A percentile compares a stretch with the other conserved stretches of the same genome.
These are phyloP conservation scores for Nesidiocoris tenuis DNA, from an alignment of 2,888 invertebrate genomes.

Conservation along the genomic window DNA sequence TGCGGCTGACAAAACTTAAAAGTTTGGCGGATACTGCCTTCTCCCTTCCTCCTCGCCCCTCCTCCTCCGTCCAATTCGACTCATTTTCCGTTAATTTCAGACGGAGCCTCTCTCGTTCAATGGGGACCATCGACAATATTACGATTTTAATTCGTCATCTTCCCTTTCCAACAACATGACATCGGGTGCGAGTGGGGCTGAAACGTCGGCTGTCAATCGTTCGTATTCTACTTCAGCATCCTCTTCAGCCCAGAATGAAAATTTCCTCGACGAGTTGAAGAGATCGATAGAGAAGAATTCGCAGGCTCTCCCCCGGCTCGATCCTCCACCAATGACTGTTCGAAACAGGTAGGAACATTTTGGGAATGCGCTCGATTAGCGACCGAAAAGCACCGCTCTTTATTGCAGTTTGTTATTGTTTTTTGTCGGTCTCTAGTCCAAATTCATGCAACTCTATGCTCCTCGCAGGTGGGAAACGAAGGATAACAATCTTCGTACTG, in stretches of 20 bases:
- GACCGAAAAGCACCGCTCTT: no score
- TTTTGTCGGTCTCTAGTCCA: no score
- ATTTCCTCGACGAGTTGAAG: slow-evolving; percentile 24
- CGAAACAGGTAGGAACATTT: slow-evolving; percentile 29
- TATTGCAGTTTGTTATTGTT: no score
- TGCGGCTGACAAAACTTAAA: no score
- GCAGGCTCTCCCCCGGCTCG: slow-evolving; percentile 7
- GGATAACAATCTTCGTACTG: slow-evolving; percentile 32
- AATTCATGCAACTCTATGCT: no score
- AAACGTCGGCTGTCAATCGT: background rate
- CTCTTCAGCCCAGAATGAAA: background rate
- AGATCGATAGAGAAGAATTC: slow-evolving; percentile 8
- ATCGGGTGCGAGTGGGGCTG: background rate
- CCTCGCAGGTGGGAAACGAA: slow-evolving; percentile 44
- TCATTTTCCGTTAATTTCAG: no score
- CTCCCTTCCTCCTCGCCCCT: no score
- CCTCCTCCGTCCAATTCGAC: no score
- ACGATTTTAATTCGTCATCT: background rate
- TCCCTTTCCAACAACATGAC: background rate
- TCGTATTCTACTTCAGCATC: background rate
- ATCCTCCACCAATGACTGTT: slow-evolving; percentile 22
- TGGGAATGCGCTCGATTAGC: no score
- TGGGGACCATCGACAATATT: background rate
- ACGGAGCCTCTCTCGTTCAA: background rate
- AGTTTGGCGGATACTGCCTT: no score